Percentiles rank a stretch among this genome's conserved stretches.
Conservation (phyloP, 1,140 invertebrate species). For the Odontomachus brunneus region DNA sequence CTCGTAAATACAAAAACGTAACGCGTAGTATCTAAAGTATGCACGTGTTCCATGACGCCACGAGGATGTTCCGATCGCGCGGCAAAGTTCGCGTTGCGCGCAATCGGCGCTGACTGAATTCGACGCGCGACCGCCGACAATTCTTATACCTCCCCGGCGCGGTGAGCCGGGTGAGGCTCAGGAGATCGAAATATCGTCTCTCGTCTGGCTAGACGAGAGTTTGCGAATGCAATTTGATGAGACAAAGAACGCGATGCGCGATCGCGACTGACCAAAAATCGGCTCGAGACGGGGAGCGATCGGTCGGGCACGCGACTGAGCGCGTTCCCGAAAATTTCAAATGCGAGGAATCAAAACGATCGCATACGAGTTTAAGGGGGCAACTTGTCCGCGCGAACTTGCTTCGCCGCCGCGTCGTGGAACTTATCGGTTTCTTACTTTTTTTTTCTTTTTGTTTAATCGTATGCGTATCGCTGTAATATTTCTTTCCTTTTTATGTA, state of each 20-base stretch:
- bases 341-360: not conserved
- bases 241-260: no score
- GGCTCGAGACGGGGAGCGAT: not conserved
- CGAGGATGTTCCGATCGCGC: constrained; percentile 32
- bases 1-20: constrained; percentile 72
- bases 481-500: constrained; percentile 63
- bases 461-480: constrained; percentile 65
- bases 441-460: constrained; percentile 55
- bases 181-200: no score
- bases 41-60: constrained; percentile 61
- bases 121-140: not conserved
- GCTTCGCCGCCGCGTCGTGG: constrained; percentile 37
- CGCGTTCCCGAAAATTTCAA: constrained; percentile 2
- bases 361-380: no score
- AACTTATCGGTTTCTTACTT: constrained; percentile 55
- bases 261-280: not conserved
- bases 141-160: not conserved
- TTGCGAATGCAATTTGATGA: no score
- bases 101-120: not conserved
- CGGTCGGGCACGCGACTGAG: not conserved
- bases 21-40: constrained; percentile 68
- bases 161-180: no score
- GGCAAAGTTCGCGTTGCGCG: not conserved
- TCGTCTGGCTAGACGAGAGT: no score
- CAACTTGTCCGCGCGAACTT: constrained; percentile 28